Evolutionary conservation across 2,797 vertebrate genomes (phyloP).

Genomic region (Avahi laniger): DNA sequence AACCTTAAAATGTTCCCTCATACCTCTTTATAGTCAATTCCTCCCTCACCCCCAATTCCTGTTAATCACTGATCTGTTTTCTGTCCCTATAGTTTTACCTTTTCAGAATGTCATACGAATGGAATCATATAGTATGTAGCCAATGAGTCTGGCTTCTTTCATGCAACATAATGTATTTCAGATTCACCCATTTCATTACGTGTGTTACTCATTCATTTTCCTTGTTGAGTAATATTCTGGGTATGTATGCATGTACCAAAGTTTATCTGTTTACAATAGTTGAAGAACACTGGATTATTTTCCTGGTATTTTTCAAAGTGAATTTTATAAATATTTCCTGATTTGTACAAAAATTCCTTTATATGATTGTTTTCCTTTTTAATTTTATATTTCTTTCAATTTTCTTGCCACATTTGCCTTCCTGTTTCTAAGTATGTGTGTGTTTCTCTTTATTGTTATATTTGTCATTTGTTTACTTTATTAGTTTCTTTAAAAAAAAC

Average conservation of each 20-base stretch:
- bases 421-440: not conserved
- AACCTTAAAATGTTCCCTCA: not conserved
- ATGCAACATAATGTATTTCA: not conserved
- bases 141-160: not conserved
- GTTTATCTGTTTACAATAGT: not conserved
- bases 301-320: not conserved
- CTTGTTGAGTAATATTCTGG: not conserved
- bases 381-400: not conserved
- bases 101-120: not conserved
- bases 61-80: not conserved
- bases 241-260: not conserved
- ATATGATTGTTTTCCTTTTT: not conserved
- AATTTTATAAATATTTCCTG: not conserved
- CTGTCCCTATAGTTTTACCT: not conserved
- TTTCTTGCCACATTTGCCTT: not conserved
- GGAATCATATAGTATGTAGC: not conserved
- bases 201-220: not conserved
- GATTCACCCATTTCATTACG: too few relatives aligned
- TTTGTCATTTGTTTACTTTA: not conserved
- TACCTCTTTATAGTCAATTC: not conserved
- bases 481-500: not conserved
- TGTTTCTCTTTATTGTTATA: not conserved
- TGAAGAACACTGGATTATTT: not conserved
- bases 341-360: slow-evolving; percentile 12
- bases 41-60: not conserved